Base-by-base conservation (phyloP, 2,113 vertebrate genomes). In the Gulo gulo region DNA sequence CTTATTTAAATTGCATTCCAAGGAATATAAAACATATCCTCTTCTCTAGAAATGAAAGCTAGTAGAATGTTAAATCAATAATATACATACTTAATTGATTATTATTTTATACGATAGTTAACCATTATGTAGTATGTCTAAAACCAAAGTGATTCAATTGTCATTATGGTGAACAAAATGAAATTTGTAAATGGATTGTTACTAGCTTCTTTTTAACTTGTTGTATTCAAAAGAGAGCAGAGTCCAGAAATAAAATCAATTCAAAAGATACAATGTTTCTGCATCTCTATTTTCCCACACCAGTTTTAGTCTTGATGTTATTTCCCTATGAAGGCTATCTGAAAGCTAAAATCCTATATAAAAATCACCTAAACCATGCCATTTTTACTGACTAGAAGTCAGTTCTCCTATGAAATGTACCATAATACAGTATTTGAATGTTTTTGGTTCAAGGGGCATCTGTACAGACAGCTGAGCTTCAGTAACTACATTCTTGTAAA, bases 251-350 rank as follows among this genome's bases (percentile, higher is more conserved):
- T 93, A 76, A 97, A 98, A 97, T 97, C 96, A 92, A 74, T 97
- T 78, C 57, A 31, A 34, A 93, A 80, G 34, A 97, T 63, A 59
- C 97, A 52, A 24, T 63, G 92, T 93, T 97, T 91, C 93, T 98
- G n/a, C 91, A 92, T 98, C 88, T 98, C 96, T 73, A 92, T 98
- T 98, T 98, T 98, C 98, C 88, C 92, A 97, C 34, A 92, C 80
- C 79, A 36, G 65, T 97, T 82, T 97, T 91, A 94, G 24, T 88
- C 98, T 94, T 97, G 71, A 97, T 95, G 91, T 96, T 98, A 24
- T 97, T 98, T 98, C 95, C 95, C 96, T 94, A 21, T 92, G 96
- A 96, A 96, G 45, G 47, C 63, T 95, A 97, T 97, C 93, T 76
- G 81, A 95, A 98, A 98, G 91, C 96, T 95, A 94, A 98, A 98